Percentiles rank a stretch among this genome's conserved stretches.
These are phyloP conservation scores for Metallyticus violacea DNA, from an alignment of 2,888 invertebrate genomes.

Conservation along the genomic window DNA sequence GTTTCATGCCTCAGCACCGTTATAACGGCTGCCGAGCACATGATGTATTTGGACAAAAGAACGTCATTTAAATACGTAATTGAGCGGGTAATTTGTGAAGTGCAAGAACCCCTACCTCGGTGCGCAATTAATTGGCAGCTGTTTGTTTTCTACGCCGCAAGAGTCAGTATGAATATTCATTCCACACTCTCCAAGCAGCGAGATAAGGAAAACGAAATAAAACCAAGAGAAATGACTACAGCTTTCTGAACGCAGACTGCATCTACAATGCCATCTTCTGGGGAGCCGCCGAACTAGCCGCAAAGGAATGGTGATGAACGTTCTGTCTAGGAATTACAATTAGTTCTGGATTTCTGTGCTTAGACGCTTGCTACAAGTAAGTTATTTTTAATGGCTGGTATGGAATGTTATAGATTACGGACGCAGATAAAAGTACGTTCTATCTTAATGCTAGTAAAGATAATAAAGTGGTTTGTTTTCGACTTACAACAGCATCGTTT, in stretches of 20 bases:
- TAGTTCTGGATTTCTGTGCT: not conserved
- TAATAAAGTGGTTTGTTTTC: no score
- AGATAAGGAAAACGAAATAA: constrained; percentile 2
- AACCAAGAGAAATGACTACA: not conserved
- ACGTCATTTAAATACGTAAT: not conserved
- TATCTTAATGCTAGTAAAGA: no score
- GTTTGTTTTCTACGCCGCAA: not conserved
- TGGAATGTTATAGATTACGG: no score
- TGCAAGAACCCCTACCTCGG: not conserved
- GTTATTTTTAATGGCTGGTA: not conserved
- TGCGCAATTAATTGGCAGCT: constrained; percentile 4
- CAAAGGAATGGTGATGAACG: constrained; percentile 2
- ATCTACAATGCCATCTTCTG: not conserved
- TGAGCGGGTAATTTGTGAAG: constrained; percentile 5
- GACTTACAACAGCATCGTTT: no score
- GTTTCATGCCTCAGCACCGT: not conserved
- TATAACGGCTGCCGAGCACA: not conserved
- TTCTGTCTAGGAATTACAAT: not conserved
- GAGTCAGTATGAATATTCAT: constrained; percentile 9
- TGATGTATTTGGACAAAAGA: not conserved
- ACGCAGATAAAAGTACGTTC: no score
- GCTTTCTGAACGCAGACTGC: not conserved
- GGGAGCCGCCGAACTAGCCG: not conserved
- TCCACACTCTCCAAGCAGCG: not conserved
- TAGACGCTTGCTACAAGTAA: not conserved